These are phyloP conservation scores for Halichondria panicea DNA, from an alignment of 37 sponge, comb jelly and placozoan species.

Conservation along the genomic window DNA sequence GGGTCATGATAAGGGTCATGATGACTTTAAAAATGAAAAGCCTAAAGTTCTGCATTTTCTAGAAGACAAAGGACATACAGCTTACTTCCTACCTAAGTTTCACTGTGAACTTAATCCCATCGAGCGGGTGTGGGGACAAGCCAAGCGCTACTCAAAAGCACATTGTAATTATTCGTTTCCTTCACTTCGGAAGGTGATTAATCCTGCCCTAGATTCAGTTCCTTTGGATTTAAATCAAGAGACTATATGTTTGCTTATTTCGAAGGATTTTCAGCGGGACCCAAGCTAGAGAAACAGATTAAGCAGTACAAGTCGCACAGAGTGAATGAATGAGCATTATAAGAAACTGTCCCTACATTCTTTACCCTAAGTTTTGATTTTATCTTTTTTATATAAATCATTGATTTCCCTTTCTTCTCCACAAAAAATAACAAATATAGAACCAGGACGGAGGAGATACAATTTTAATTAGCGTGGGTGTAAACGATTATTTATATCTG, in stretches of 20 bases:
- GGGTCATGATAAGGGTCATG: slow-evolving; percentile 24
- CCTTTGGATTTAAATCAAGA: slow-evolving; percentile 13
- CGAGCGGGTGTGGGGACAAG: slow-evolving; percentile 36
- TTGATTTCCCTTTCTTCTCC: background rate
- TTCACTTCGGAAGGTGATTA: slow-evolving; percentile 6
- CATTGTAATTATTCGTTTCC: slow-evolving; percentile 25
- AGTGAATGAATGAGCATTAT: background rate
- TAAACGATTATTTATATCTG: background rate
- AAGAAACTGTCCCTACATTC: background rate
- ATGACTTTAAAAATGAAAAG: slow-evolving; percentile 35
- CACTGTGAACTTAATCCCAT: slow-evolving; percentile 46
- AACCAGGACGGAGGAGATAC: background rate
- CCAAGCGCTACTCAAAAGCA: slow-evolving; percentile 13
- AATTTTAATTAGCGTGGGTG: background rate
- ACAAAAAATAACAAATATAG: background rate
- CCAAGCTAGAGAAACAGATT: slow-evolving; percentile 23
- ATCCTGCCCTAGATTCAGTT: slow-evolving; percentile 29
- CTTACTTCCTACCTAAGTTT: slow-evolving; percentile 48
- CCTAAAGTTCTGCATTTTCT: slow-evolving; percentile 8
- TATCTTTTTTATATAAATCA: no score
- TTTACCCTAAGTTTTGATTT: background rate
- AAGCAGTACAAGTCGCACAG: slow-evolving; percentile 35
- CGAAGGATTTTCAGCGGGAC: slow-evolving; percentile 47
- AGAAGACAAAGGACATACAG: slow-evolving; percentile 20
- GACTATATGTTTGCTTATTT: slow-evolving; percentile 50